These are phyloP conservation scores for Platorchestia sp. DNA, from an alignment of 1,140 invertebrate species.

Conservation along the genomic window DNA sequence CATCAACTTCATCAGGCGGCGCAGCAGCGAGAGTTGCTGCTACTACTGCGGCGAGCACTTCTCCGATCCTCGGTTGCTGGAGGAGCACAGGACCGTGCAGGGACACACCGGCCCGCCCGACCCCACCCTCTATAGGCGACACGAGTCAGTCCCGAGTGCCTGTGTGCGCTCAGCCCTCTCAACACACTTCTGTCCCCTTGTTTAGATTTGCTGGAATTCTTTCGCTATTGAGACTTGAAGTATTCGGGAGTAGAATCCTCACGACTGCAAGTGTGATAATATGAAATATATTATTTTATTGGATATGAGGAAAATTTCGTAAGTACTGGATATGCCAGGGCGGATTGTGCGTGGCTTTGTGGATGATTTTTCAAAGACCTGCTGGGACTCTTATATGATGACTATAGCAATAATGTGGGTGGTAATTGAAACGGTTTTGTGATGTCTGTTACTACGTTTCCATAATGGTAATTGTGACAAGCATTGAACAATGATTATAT, in stretches of 20 bases:
- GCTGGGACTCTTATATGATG: no score
- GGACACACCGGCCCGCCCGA: constrained; percentile 28
- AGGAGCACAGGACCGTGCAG: constrained; percentile 15
- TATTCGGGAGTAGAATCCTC: neutral
- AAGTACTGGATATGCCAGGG: no score
- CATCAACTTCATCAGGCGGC: constrained; percentile 86
- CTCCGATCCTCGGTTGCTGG: neutral
- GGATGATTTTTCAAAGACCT: no score
- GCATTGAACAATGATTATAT: no score
- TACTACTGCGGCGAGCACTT: neutral
- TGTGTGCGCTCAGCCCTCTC: neutral
- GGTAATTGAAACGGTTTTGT: no score
- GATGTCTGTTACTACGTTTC: no score
- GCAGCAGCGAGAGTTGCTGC: constrained; percentile 10
- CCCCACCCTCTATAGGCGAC: neutral
- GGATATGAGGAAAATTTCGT: no score
- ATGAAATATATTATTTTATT: no score
- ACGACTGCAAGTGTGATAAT: neutral
- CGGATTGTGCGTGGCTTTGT: no score
- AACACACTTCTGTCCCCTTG: neutral
- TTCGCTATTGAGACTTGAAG: neutral
- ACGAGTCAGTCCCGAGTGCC: neutral
- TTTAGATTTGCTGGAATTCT: neutral
- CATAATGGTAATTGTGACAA: no score
- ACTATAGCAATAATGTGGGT: no score